Evolutionary conservation across 2,113 vertebrate species (phyloP).

Genomic region (Elaphurus davidianus): DNA sequence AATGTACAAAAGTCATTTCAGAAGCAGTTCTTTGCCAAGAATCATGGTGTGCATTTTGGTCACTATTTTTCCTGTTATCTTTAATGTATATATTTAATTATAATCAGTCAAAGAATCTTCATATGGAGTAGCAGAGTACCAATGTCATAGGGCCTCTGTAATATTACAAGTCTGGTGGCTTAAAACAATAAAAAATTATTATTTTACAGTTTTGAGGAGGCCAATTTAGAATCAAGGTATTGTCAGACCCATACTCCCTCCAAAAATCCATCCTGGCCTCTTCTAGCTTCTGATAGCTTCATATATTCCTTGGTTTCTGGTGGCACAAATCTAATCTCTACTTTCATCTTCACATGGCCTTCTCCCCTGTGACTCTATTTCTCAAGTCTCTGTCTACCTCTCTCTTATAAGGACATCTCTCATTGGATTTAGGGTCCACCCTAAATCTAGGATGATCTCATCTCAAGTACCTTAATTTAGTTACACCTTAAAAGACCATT

Average conservation of each 20-base stretch:
- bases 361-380: background rate
- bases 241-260: fast-evolving
- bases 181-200: background rate
- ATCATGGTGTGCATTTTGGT: background rate
- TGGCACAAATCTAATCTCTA: background rate
- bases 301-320: fast-evolving
- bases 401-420: background rate
- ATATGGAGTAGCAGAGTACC: background rate
- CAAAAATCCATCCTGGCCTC: background rate
- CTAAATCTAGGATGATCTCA: background rate
- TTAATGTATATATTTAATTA: background rate
- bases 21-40: background rate
- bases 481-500: background rate
- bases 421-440: background rate
- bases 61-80: background rate
- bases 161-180: background rate
- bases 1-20: background rate
- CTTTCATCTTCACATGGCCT: background rate
- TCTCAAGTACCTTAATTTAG: background rate
- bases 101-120: background rate
- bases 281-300: background rate
- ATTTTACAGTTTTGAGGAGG: background rate
- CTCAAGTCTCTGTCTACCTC: background rate
- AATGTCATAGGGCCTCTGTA: background rate
- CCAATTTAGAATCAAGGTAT: background rate